phyloP scores from a whole-genome alignment of 2,113 vertebrate species.

The Halcyon senegalensis region DNA sequence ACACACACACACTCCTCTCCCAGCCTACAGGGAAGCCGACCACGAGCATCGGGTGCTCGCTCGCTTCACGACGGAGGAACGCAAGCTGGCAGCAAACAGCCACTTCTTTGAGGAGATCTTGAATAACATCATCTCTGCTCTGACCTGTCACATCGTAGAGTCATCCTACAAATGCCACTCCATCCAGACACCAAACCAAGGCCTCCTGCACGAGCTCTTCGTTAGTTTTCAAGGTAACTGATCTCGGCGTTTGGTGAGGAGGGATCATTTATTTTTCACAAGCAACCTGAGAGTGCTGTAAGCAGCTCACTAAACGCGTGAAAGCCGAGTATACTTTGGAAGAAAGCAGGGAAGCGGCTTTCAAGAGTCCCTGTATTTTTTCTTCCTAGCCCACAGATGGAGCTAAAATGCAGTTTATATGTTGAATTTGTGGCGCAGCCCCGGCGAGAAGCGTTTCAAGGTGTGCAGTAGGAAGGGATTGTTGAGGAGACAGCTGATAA shows the following conservation, averaged over 20 bases:
- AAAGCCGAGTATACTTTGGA: rapidly evolving
- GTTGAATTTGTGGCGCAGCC: not conserved
- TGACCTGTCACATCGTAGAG: slow-evolving; percentile 58
- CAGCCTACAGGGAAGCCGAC: slow-evolving; percentile 77
- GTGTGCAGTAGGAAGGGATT: not conserved
- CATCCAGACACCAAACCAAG: slow-evolving; percentile 35
- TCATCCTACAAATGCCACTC: slow-evolving; percentile 67
- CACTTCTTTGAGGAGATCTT: slow-evolving; percentile 59
- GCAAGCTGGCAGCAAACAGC: slow-evolving; percentile 34
- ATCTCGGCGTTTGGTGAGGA: not conserved
- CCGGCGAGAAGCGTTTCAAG: rapidly evolving
- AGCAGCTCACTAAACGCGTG: not conserved
- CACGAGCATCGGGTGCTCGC: slow-evolving; percentile 64
- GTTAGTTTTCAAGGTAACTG: slow-evolving; percentile 73
- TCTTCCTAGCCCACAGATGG: slow-evolving; percentile 70
- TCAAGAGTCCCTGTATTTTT: slow-evolving; percentile 28
- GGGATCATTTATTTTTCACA: not conserved
- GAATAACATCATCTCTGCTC: slow-evolving; percentile 51
- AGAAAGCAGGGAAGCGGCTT: no score
- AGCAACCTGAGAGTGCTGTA: rapidly evolving
- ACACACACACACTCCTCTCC: not conserved
- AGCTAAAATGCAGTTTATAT: slow-evolving; percentile 58
- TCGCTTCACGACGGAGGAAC: slow-evolving; percentile 60
- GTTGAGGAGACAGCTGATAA: not conserved
- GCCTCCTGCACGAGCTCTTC: slow-evolving; percentile 68